These are phyloP conservation scores for Platalea minor DNA, from an alignment of 2,797 vertebrate genomes.

Conservation along the genomic window DNA sequence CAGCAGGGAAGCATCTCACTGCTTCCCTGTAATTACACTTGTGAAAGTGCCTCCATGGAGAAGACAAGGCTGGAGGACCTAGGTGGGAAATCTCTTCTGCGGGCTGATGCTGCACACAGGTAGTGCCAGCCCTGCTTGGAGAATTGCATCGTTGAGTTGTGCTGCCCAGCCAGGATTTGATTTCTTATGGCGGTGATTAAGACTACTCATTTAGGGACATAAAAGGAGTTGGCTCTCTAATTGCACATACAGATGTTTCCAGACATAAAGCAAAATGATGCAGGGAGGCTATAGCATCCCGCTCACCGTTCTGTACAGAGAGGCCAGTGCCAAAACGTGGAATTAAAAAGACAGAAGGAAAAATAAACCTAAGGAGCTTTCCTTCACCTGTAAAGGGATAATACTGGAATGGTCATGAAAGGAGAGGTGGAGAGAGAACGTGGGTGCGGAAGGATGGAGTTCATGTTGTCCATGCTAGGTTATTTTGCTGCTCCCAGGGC, in stretches of 20 bases:
- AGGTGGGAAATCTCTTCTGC: not conserved
- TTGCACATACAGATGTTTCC: constrained; percentile 46
- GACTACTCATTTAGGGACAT: constrained; percentile 47
- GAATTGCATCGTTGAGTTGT: not conserved
- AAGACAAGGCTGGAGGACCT: not conserved
- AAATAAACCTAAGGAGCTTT: not conserved
- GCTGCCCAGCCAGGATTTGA: constrained; percentile 27
- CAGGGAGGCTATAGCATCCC: not conserved
- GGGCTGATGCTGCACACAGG: not conserved
- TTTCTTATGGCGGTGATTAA: constrained; percentile 47
- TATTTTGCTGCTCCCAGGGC: not conserved
- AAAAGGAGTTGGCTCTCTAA: constrained; percentile 54
- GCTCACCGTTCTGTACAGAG: not conserved
- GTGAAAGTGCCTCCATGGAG: not conserved
- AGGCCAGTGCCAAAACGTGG: not conserved
- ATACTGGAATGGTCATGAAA: not conserved
- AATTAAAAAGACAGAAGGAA: not conserved
- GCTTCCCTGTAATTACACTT: constrained; percentile 30
- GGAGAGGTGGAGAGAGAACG: not conserved
- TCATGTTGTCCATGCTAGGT: not conserved
- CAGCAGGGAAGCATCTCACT: not conserved
- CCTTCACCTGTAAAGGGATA: not conserved
- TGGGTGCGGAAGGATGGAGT: not conserved
- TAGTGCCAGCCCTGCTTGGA: not conserved
- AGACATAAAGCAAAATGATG: constrained; percentile 50